Base-by-base conservation (phyloP, 2,888 invertebrate genomes). In the Limnephilus rhombicus region DNA sequence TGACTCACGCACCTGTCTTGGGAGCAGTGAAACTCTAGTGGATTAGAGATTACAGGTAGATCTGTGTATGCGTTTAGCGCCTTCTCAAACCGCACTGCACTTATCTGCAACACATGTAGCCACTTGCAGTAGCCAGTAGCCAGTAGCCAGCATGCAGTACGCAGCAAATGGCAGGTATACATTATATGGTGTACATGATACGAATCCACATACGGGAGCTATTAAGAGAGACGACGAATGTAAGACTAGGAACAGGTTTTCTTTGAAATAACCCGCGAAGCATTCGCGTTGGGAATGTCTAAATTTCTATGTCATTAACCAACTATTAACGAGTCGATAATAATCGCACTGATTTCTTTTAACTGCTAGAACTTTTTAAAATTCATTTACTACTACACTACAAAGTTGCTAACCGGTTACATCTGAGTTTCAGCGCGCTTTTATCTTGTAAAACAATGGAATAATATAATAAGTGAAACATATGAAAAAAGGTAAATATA, bases 241-340 rank as follows among this genome's bases (percentile, higher is more conserved):
- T 90, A 90, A 90, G 86, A 53, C 41, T 18, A 5, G 18, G 29
- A 91, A 91, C 91, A 91, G 91, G 91, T 91, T 91, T 53, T 37
- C 85, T 83, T 82, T 91, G 81, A 87, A 88, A 45, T 80, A 53
- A 53, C 91, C 87, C 80, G 88, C 86, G 34, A 87, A 49, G 87
- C 29, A 85, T 85, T 68, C 68, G 68, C 83, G 83, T 83, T 24
- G 89, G 90, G 92, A 92, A 81, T 92, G 90, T 92, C 92, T 92
- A 92, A 92, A 91, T 92, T 92, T 92, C 92, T 92, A 87, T 49
- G 87, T 87, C 87, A 87, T 87, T 87, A 87, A 87, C 87, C 85
- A 87, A 87, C 87, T 87, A 29, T 31, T 18, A 87, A 49, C 49
- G 53, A 53, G 18, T 87, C 87, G 87, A 87, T 87, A 87, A 53